A percentile compares a stretch with the other conserved stretches of the same genome.
Evolutionary conservation across 2,888 invertebrate species (phyloP).

Genomic region (Erynnis tages): DNA sequence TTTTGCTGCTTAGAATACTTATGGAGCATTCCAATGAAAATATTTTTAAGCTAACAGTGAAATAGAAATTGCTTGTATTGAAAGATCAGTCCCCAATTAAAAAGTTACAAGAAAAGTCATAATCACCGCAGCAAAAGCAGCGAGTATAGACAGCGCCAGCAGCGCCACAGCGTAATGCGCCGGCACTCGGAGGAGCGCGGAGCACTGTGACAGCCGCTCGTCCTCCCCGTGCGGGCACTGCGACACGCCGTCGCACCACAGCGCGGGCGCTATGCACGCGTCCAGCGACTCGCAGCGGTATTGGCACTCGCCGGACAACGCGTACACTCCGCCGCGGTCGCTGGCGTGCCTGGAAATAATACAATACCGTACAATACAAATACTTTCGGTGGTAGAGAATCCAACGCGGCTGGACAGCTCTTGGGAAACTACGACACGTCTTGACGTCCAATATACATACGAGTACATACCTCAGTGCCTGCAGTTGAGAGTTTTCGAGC

Average conservation of each 20-base stretch:
- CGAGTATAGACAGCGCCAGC: constrained; percentile 72
- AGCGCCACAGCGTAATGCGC: constrained; percentile 85
- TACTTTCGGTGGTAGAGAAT: no score
- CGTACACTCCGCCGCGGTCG: constrained; percentile 77
- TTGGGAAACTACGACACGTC: no score
- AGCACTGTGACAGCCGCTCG: constrained; percentile 90
- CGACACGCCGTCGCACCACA: constrained; percentile 90
- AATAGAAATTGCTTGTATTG: no score
- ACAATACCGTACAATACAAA: no score
- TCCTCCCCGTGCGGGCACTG: constrained; percentile 91
- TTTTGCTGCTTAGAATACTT: no score
- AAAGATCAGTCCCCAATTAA: no score
- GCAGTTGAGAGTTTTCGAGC: no score
- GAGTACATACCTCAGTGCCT: no score
- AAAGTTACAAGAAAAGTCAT: background rate
- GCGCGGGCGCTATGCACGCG: constrained; percentile 89
- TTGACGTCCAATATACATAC: no score
- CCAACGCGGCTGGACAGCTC: no score
- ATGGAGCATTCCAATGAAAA: no score
- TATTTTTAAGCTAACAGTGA: no score
- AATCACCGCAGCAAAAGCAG: constrained; percentile 78
- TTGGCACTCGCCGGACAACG: constrained; percentile 86
- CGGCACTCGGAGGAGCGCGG: constrained; percentile 88
- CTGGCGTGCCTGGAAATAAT: constrained; percentile 79
- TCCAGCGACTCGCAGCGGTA: constrained; percentile 89